Base-by-base conservation (phyloP, 2,888 invertebrate species). In the Drosophila lacicola region DNA sequence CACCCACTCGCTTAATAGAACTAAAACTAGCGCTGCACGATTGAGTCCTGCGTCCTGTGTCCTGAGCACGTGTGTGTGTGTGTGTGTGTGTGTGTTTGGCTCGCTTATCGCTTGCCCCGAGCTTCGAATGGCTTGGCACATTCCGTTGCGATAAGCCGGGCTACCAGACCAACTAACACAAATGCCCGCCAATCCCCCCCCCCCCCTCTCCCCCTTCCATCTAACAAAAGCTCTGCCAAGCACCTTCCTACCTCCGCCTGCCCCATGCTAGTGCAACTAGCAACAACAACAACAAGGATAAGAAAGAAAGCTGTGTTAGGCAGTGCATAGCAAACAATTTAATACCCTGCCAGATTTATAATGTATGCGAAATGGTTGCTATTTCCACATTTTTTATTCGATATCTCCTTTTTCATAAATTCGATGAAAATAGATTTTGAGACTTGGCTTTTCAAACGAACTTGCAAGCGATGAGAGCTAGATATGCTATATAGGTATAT, bases 81-180 rank as follows among this genome's bases (percentile, higher is more conserved):
- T 57, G 39, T 55, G 39, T 33, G 33, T 64, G 64, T 34, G 62
- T 58, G 66, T 70, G 71, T 61, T 54, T 66, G 56, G 54, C 34
- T 62, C 67, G 75, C 75, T 75, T 78, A 77, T 81, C 76, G 70
- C 60, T 61, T 45, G 72, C 89, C 73, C 78, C 71, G 73, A 80
- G 89, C 89, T 85, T 85, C 82, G 80, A 80, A 88, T 82, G 89
- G 83, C 88, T 87, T 86, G 88, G 87, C 88, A 90, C 87, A 89
- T 89, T 87, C 71, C 79, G 75, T 55, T 41, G 64, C 82, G 90
- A 90, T 88, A 90, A 84, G 82, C 82, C 51, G 46, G 56, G 73
- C 72, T 75, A 77, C 64, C 73, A 56, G 11, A 42, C 37, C 46
- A 46, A 19, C 39, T 17, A 49, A 47, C 54, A 55, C 42, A 41